Evolutionary conservation across 2,113 vertebrate genomes (phyloP), one percentile per base, ranked within the genome.

Genomic region (Pseudorectes ferrugineus): DNA sequence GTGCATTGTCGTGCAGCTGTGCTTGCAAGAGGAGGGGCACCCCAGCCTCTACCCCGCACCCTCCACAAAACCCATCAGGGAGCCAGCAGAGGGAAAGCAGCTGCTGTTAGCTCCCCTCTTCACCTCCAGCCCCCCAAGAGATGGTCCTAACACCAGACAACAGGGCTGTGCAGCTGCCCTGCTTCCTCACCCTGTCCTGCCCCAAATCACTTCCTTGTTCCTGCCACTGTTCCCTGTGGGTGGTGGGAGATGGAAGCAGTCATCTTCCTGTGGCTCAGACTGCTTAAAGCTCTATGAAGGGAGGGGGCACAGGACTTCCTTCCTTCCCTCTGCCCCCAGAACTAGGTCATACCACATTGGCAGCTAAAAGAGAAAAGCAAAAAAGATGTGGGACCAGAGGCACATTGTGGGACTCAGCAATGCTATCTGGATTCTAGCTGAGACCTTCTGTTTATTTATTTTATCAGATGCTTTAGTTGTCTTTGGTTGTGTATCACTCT

Each of bases 1-100:
- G 5, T 24, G 7, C 2, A 2, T 22, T 35, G 16, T 28, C 0
- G 0, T 1, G 0, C 2, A 4, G 25, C 24, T 2, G 0, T 14
- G 28, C 19, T 80, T 72, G 40, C 33, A 35, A 29, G 24, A 16
- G 35, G 28, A 66, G 15, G 28, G 26, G 16, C 12, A 65, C 3
- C 17, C 15, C 62, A 67, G 48, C 33, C 40, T 75, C 31, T 42
- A 62, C 14, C 11, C 42, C 25, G 4, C 2, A 1, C 4, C 26
- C 40, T 51, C 24, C 62, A 36, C 33, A 68, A 86, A 83, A 76
- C 10, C 10, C 54, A 73, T 10, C 23, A 55, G 54, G 36, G 21
- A 51, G 15, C 8, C 6, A 7, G 14, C 22, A 36, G 21, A 6
- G 28, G 11, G 33, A 55, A 68, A 49, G 38, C 58, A 38, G 70